Percentiles rank a stretch among this genome's conserved stretches.
phyloP scores from a whole-genome alignment of 2,888 invertebrate species.

The Dimorphilus gyrociliatus region DNA sequence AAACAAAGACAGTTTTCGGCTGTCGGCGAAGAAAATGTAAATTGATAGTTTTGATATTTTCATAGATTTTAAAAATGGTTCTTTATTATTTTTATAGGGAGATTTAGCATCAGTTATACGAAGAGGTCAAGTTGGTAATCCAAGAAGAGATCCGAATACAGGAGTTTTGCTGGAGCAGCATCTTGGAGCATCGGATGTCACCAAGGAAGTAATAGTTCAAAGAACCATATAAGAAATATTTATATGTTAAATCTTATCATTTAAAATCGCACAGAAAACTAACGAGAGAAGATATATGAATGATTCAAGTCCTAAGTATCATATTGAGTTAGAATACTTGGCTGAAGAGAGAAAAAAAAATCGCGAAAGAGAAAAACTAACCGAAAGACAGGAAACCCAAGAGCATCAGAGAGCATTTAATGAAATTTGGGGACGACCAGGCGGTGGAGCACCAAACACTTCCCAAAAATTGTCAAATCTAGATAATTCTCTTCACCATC shows the following conservation, averaged over 20 bases:
- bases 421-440: slow-evolving; percentile 15
- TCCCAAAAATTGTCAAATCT: too few relatives aligned
- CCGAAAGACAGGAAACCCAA: slow-evolving; percentile 15
- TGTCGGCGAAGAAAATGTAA: too few relatives aligned
- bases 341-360: slow-evolving; percentile 14
- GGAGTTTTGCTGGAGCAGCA: slow-evolving; percentile 13
- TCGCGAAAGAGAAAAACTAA: slow-evolving; percentile 14
- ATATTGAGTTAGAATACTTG: slow-evolving; percentile 13
- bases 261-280: slow-evolving; percentile 6
- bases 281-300: slow-evolving; percentile 2
- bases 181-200: slow-evolving; percentile 13
- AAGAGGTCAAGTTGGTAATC: slow-evolving; percentile 16
- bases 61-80: too few relatives aligned
- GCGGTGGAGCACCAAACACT: slow-evolving; percentile 17
- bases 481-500: slow-evolving; percentile 5
- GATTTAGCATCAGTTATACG: slow-evolving; percentile 14
- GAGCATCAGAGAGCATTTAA: slow-evolving; percentile 14
- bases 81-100: slow-evolving; percentile 11
- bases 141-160: slow-evolving; percentile 14
- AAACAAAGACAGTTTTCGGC: too few relatives aligned
- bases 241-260: background rate
- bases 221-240: background rate
- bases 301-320: slow-evolving; percentile 9
- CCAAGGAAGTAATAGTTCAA: slow-evolving; percentile 6
- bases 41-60: too few relatives aligned